phyloP scores from a whole-genome alignment of 1,140 invertebrate genomes.

The Tachypleus tridentatus region DNA sequence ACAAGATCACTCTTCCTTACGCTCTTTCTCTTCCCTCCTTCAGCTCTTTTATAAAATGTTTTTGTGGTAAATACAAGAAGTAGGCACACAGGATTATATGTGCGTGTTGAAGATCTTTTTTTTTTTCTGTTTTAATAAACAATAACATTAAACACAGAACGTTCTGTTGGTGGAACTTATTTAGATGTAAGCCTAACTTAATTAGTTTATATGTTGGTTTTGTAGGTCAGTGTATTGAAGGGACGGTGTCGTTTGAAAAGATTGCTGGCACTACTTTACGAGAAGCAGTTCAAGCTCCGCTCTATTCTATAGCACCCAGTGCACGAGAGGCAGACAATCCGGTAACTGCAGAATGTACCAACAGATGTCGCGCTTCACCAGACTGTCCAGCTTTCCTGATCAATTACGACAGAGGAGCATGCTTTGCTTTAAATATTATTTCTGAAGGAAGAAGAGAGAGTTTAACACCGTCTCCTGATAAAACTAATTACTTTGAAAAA shows the following conservation, averaged over 20 bases:
- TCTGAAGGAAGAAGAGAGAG: constrained; percentile 4
- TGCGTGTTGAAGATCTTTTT: no score
- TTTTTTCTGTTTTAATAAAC: no score
- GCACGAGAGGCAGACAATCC: constrained; percentile 9
- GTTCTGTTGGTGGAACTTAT: no score
- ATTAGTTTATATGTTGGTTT: neutral
- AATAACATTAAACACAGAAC: no score
- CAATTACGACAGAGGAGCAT: constrained; percentile 23
- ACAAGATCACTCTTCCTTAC: no score
- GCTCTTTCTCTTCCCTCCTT: no score
- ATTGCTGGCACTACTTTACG: constrained; percentile 21
- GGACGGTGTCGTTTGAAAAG: constrained; percentile 25
- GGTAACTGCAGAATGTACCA: constrained; percentile 24
- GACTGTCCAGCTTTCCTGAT: constrained; percentile 24
- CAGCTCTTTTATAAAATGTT: no score
- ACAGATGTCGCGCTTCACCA: constrained; percentile 17
- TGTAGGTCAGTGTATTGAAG: constrained; percentile 22
- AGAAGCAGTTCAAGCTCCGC: constrained; percentile 11
- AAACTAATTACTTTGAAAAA: constrained; percentile 27
- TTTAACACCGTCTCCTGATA: constrained; percentile 14
- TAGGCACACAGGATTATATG: no score
- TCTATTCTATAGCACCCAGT: constrained; percentile 15
- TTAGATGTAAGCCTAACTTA: no score
- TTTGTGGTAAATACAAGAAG: no score
- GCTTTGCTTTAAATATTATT: constrained; percentile 9